Base-by-base conservation (phyloP, 2,888 invertebrate genomes). In the Hypomecis punctinalis region DNA sequence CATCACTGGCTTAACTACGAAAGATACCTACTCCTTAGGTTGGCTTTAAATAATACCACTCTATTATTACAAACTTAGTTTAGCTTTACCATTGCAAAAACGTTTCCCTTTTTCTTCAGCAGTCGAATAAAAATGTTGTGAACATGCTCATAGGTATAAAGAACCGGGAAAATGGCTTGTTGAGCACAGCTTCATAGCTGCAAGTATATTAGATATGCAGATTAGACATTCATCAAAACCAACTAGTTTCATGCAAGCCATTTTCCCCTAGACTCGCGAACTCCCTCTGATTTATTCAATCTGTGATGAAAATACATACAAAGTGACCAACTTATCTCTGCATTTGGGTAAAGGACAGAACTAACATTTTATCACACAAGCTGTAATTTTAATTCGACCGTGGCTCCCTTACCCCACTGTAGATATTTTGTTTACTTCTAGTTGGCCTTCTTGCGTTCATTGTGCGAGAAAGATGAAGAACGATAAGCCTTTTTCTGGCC, bases 391-490 rank as follows among this genome's bases (percentile, higher is more conserved):
- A n/a, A n/a, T n/a, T n/a, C 13, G 51, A 9, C 1, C 1, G 13
- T 51, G 7, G 13, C 13, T 39, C 51, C 9, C 4, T 3, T 3
- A 9, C 6, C 13, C 39, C 13, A 39, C 6, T 9, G 1, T 39
- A 39, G 5, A 13, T 2, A 39, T 13, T 37, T 11, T 5, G 51
- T 39, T 6, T 6, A 37, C n/a, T 4, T 13, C 8, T 51, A 66
- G 63, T 68, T 63, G 63, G 62, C 60, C 51, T 62, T 71, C 68
- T 48, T 62, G 55, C 66, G 63, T 66, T 64, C 69, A 67, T 69
- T 69, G 67, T 64, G 67, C 61, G 49, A 67, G 65, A 53, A 67
- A 71, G 69, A 69, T 68, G 61, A 66, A 71, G 61, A 66, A 71
- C 64, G 71, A 67, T 68, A 67, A 64, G 63, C 63, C 63, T 68